A percentile compares a stretch with the other conserved stretches of the same genome.
These are phyloP conservation scores for Stichopus horrens DNA, from an alignment of 53 echinoderm and acorn worm genomes.

Conservation along the genomic window DNA sequence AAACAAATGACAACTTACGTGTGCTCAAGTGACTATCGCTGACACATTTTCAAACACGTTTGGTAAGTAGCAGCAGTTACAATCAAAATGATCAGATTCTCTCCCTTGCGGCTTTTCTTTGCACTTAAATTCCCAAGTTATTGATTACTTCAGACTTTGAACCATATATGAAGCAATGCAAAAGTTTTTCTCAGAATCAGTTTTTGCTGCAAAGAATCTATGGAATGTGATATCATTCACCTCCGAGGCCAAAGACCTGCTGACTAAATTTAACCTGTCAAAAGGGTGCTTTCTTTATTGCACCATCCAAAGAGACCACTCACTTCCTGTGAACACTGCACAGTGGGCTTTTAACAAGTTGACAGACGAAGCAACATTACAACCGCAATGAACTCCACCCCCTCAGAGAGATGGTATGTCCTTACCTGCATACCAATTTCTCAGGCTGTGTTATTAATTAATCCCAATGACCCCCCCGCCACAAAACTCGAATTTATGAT, in stretches of 20 bases:
- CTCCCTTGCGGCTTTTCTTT: not conserved
- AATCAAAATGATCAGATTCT: not conserved
- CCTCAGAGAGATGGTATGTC: not conserved
- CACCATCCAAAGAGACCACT: not conserved
- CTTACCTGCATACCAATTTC: not conserved
- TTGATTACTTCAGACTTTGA: not conserved
- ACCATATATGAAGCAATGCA: not conserved
- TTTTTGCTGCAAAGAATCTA: not conserved
- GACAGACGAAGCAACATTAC: not conserved
- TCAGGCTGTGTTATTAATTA: too few relatives aligned
- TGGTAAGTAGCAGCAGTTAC: not conserved
- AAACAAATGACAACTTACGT: too few relatives aligned
- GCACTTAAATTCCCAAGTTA: not conserved
- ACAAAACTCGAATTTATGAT: too few relatives aligned
- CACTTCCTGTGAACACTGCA: not conserved
- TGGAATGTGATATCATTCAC: constrained; percentile 32
- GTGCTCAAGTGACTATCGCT: too few relatives aligned
- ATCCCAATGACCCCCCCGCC: too few relatives aligned
- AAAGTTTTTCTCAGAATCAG: not conserved
- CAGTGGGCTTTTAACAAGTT: not conserved
- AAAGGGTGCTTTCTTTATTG: not conserved
- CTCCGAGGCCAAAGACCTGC: constrained; percentile 1
- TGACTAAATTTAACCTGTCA: not conserved
- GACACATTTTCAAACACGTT: not conserved
- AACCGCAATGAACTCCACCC: not conserved